Conservation (phyloP, 2,113 vertebrate genomes). For the Malurus melanocephalus region DNA sequence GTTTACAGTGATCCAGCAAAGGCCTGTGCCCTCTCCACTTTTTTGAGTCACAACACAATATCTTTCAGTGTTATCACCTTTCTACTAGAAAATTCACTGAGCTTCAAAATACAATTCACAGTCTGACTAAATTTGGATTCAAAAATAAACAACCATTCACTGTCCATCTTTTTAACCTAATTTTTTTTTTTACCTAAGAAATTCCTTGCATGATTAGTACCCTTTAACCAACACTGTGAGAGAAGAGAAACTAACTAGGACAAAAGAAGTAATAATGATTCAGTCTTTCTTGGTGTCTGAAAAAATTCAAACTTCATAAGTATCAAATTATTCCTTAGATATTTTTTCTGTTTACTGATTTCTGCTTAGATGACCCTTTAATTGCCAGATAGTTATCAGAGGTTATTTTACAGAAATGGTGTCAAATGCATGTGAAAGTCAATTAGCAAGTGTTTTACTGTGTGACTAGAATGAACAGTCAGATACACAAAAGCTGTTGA, state of each 20-base stretch:
- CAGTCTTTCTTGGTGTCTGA: not conserved
- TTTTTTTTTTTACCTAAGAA: not conserved
- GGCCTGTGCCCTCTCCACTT: not conserved
- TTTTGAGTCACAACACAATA: not conserved
- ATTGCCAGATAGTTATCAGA: not conserved
- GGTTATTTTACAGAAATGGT: not conserved
- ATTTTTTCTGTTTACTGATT: not conserved
- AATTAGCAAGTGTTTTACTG: not conserved
- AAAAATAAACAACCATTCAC: not conserved
- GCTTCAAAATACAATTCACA: not conserved
- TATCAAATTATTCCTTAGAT: not conserved
- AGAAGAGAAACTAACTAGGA: not conserved
- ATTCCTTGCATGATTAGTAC: not conserved
- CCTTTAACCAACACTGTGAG: not conserved
- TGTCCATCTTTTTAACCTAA: not conserved
- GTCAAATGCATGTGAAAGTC: not conserved
- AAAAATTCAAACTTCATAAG: not conserved
- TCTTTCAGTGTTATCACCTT: not conserved
- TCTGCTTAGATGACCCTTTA: not conserved
- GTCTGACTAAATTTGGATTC: not conserved
- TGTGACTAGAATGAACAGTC: not conserved
- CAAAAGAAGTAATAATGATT: not conserved
- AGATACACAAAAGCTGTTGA: not conserved
- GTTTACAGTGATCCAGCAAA: not conserved
- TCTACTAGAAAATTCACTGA: not conserved